Percentiles rank a stretch among this genome's conserved stretches.
Evolutionary conservation across 2,113 vertebrate genomes (phyloP).

Genomic region (Calypte anna): DNA sequence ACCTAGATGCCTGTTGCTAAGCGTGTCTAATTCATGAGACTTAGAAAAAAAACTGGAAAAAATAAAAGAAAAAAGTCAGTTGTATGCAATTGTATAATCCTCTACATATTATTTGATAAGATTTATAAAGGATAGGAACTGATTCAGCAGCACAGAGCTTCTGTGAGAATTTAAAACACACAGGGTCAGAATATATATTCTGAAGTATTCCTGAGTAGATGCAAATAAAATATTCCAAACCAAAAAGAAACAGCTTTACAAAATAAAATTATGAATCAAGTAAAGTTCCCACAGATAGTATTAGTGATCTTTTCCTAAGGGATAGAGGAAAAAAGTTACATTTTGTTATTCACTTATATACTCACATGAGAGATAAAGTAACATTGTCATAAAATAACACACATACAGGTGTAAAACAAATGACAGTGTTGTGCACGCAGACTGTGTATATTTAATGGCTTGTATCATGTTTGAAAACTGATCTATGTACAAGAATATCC

Average conservation of each 20-base stretch:
- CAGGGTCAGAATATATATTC: background rate
- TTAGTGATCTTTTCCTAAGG: background rate
- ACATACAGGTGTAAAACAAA: background rate
- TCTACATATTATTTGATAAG: background rate
- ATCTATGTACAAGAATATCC: background rate
- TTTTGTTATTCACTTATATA: background rate
- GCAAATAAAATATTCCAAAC: background rate
- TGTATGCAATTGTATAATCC: background rate
- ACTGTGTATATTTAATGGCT: background rate
- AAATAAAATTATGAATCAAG: background rate
- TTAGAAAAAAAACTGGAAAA: background rate
- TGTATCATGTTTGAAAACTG: background rate
- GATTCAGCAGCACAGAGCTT: background rate
- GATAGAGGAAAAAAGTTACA: background rate
- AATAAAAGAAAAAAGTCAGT: background rate
- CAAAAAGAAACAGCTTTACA: background rate
- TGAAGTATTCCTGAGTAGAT: background rate
- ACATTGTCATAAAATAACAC: background rate
- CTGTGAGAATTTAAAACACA: background rate
- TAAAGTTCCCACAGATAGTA: background rate
- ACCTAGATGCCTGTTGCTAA: background rate
- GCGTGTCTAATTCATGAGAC: background rate
- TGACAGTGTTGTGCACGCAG: background rate
- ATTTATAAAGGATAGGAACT: background rate
- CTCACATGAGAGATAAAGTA: background rate